Conservation (phyloP, 1,140 invertebrate species). For the Lysiphlebus fabarum region DNA sequence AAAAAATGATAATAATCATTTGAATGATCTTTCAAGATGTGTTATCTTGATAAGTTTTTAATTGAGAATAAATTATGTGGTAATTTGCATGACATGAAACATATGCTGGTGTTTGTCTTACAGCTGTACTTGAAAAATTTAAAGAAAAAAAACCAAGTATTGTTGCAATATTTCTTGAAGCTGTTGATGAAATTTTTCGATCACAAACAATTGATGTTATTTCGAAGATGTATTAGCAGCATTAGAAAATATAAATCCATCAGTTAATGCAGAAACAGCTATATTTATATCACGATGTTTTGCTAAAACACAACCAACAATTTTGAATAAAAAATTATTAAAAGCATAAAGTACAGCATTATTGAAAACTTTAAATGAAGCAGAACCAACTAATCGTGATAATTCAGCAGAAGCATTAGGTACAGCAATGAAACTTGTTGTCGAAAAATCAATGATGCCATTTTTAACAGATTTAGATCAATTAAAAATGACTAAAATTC, state of each 20-base stretch:
- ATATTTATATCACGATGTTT: conserved; percentile 84
- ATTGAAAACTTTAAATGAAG: conserved; percentile 82
- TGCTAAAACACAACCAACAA: conserved; percentile 73
- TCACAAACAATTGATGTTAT: conserved; percentile 82
- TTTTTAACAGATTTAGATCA: conserved; percentile 86
- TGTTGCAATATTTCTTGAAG: conserved; percentile 79
- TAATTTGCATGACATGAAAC: no score
- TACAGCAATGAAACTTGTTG: conserved; percentile 89
- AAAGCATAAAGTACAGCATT: conserved; percentile 80
- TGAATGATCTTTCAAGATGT: no score
- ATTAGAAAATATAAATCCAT: conserved; percentile 92
- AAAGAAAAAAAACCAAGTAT: conserved; percentile 96
- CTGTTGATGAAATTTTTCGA: conserved; percentile 86
- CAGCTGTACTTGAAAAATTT: conserved; percentile 89
- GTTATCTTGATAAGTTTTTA: no score
- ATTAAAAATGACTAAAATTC: conserved; percentile 93
- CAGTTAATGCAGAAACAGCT: conserved; percentile 88
- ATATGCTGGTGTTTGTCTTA: conserved; percentile 78
- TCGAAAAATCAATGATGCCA: conserved; percentile 84
- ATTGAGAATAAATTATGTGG: no score
- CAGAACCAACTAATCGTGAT: conserved; percentile 82
- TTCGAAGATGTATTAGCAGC: conserved; percentile 80
- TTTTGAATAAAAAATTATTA: conserved; percentile 88
- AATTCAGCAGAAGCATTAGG: conserved; percentile 86
- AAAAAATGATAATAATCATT: no score